A percentile compares a stretch with the other conserved stretches of the same genome.
These are phyloP conservation scores for Graphium colonna DNA, from an alignment of 2,888 invertebrate species.

Conservation along the genomic window DNA sequence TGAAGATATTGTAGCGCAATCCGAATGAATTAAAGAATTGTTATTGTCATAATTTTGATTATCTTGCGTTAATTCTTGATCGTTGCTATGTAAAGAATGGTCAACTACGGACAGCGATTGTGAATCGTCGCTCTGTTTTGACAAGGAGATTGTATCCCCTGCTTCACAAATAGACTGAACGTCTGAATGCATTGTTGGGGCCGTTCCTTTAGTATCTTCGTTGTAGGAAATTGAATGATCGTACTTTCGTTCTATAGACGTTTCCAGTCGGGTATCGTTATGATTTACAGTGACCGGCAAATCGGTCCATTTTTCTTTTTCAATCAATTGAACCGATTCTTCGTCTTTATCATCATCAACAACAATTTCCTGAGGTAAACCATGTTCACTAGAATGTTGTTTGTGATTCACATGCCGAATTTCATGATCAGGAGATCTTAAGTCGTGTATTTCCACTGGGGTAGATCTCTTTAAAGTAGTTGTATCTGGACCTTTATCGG, in stretches of 20 bases:
- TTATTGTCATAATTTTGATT: slow-evolving; percentile 65
- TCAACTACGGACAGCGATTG: slow-evolving; percentile 70
- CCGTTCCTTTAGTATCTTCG: slow-evolving; percentile 57
- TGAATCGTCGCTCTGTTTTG: slow-evolving; percentile 76
- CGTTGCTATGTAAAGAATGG: slow-evolving; percentile 58
- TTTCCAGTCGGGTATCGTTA: slow-evolving; percentile 42
- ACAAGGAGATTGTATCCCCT: slow-evolving; percentile 66
- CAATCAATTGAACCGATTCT: slow-evolving; percentile 45
- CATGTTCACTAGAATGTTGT: slow-evolving; percentile 30
- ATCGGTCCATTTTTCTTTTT: slow-evolving; percentile 57
- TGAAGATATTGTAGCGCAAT: slow-evolving; percentile 83
- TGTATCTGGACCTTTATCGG: slow-evolving; percentile 45
- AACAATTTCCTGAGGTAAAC: slow-evolving; percentile 35
- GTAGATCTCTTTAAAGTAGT: slow-evolving; percentile 15
- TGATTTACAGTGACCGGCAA: slow-evolving; percentile 34
- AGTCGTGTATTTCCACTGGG: slow-evolving; percentile 18
- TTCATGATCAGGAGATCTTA: slow-evolving; percentile 33
- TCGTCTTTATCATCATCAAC: slow-evolving; percentile 41
- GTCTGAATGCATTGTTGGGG: slow-evolving; percentile 46
- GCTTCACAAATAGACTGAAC: slow-evolving; percentile 53
- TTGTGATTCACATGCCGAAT: slow-evolving; percentile 39
- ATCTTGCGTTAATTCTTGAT: slow-evolving; percentile 59
- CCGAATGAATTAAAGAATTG: slow-evolving; percentile 71
- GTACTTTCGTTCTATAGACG: slow-evolving; percentile 47
- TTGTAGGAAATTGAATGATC: slow-evolving; percentile 43